phyloP scores from a whole-genome alignment of 2,113 vertebrate genomes.

The Myanophis thanlyinensis region DNA sequence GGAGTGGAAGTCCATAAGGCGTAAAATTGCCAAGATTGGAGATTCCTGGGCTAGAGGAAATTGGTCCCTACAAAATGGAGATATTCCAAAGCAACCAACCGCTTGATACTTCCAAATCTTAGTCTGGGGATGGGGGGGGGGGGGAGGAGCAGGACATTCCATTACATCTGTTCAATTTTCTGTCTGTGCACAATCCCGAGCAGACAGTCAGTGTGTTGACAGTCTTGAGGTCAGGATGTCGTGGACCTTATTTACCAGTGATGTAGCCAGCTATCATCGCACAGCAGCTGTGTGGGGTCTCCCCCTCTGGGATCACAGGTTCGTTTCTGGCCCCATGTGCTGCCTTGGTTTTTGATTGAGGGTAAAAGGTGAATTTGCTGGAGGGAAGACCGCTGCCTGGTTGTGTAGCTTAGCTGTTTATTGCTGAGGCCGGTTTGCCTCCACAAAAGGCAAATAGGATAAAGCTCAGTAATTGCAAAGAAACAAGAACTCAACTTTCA shows the following conservation, averaged over 20 bases:
- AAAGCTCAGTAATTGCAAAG: not conserved
- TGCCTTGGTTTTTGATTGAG: not conserved
- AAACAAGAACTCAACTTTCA: not conserved
- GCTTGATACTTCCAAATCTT: not conserved
- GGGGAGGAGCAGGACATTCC: not conserved
- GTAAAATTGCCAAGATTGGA: no score
- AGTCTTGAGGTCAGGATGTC: not conserved
- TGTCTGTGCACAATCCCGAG: not conserved
- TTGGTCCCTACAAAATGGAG: not conserved
- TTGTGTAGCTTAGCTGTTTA: not conserved
- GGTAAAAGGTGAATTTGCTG: not conserved
- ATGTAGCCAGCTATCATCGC: not conserved
- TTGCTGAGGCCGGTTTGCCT: not conserved
- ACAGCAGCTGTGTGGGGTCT: not conserved
- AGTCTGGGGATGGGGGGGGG: no score
- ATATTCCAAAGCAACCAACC: not conserved
- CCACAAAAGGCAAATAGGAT: not conserved
- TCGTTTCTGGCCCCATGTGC: not conserved
- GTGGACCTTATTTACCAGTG: not conserved
- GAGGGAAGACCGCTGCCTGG: not conserved
- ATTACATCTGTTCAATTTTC: not conserved
- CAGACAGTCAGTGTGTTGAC: not conserved
- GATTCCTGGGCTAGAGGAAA: not conserved
- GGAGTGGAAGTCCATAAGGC: no score
- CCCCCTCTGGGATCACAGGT: not conserved